Conservation (phyloP, 2,113 vertebrate genomes). For the Delphinus delphis region DNA sequence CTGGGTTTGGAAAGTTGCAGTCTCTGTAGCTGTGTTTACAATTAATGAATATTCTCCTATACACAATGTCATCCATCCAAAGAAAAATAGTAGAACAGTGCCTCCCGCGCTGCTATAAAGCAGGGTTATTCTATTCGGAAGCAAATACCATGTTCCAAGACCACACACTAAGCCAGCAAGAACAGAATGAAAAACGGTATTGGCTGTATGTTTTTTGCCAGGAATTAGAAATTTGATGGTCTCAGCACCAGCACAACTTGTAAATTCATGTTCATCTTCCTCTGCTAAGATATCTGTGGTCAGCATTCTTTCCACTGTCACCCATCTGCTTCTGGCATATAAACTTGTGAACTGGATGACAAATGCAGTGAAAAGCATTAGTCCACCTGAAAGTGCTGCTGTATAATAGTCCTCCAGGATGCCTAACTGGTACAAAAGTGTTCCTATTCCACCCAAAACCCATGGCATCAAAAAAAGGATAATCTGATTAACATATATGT, state of each 20-base stretch:
- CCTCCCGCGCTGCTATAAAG: constrained; percentile 89
- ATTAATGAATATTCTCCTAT: constrained; percentile 96
- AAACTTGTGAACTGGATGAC: constrained; percentile 89
- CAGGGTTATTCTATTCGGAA: constrained; percentile 90
- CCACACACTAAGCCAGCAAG: constrained; percentile 93
- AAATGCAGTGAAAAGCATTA: constrained; percentile 91
- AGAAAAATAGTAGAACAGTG: constrained; percentile 89
- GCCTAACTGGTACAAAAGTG: constrained; percentile 91
- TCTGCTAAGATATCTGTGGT: constrained; percentile 90
- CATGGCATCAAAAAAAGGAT: constrained; percentile 95
- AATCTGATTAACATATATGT: constrained; percentile 94
- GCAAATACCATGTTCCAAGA: constrained; percentile 96
- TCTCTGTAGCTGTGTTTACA: constrained; percentile 95
- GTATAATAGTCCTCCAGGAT: constrained; percentile 88
- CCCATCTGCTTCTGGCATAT: constrained; percentile 87
- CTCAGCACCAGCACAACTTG: constrained; percentile 92
- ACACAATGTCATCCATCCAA: constrained; percentile 96
- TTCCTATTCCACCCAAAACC: constrained; percentile 93
- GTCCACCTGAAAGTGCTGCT: constrained; percentile 89
- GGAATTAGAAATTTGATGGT: constrained; percentile 95
- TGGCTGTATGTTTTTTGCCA: constrained; percentile 93
- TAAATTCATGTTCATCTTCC: constrained; percentile 97
- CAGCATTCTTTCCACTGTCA: constrained; percentile 89
- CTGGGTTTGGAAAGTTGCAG: constrained; percentile 95
- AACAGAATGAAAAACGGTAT: constrained; percentile 90